Percentiles rank a stretch among this genome's conserved stretches.
These are phyloP conservation scores for Olivierus martensii DNA, from an alignment of 1,140 invertebrate species.

Conservation along the genomic window DNA sequence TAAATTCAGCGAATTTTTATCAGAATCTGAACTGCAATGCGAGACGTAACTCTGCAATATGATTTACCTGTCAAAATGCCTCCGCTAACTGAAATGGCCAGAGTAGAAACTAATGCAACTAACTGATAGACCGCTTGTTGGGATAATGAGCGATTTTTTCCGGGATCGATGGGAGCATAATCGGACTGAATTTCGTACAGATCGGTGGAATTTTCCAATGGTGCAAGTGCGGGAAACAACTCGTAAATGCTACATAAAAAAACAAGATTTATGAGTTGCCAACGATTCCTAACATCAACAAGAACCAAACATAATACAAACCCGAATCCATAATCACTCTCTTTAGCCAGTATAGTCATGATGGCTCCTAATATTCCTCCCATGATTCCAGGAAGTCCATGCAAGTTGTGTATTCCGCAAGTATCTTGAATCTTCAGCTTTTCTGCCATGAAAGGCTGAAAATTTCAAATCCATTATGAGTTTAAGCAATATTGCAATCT, in stretches of 20 bases:
- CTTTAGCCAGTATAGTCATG: slow-evolving; percentile 53
- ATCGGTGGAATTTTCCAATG: slow-evolving; percentile 26
- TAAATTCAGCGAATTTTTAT: too few species aligned
- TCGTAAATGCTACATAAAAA: slow-evolving; percentile 30
- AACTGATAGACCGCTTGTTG: slow-evolving; percentile 68
- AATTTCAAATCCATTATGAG: neutral
- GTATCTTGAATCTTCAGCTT: slow-evolving; percentile 70
- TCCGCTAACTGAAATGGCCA: slow-evolving; percentile 52
- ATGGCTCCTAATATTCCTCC: slow-evolving; percentile 64
- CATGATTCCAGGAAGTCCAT: slow-evolving; percentile 84
- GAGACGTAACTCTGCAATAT: too few species aligned
- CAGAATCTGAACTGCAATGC: too few species aligned
- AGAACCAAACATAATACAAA: slow-evolving; percentile 15
- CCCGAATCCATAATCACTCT: slow-evolving; percentile 34
- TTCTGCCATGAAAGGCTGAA: slow-evolving; percentile 36
- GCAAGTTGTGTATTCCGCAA: slow-evolving; percentile 89
- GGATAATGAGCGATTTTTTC: slow-evolving; percentile 43
- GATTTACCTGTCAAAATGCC: slow-evolving; percentile 63
- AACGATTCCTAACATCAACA: neutral
- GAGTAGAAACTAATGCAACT: slow-evolving; percentile 50
- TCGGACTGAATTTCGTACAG: slow-evolving; percentile 21
- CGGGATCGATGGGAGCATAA: slow-evolving; percentile 28
- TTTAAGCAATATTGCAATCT: too few species aligned
- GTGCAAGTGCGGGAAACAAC: slow-evolving; percentile 38
- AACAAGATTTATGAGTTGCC: neutral